Evolutionary conservation across 1,140 invertebrate species (phyloP), one percentile per base, ranked within the genome.

Genomic region (Halictus rubicundus): DNA sequence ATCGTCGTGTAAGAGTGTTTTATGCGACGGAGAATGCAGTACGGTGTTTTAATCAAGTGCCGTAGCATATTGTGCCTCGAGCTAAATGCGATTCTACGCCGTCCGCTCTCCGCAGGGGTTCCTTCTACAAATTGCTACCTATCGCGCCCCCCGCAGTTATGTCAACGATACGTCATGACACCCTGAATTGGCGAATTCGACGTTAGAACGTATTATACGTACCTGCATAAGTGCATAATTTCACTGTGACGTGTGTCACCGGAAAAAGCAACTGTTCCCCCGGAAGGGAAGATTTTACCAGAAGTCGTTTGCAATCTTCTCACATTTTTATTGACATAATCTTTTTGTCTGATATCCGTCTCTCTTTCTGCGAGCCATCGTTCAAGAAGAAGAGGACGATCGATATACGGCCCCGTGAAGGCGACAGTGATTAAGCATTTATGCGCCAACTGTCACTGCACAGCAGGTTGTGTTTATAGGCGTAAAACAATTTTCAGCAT

Each of bases 401-500:
- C n/a, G n/a, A n/a, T n/a, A n/a, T 19, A 37, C 42, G 32, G 21
- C 46, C 12, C 19, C 63, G 25, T 68, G 68, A 73, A 84, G 57
- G 78, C 82, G 75, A 65, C 63, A 80, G 87, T 89, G 86, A 88
- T 91, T 88, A 89, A 68, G 86, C 79, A 90, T 91, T 88, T 88
- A 91, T 81, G 88, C 78, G 81, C 91, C 91, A 92, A 91, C 91
- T 92, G 91, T 92, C 89, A 57, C 82, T 42, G 68, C 84, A 86
- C 89, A 90, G 89, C 89, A 89, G 90, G 88, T 91, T 87, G 80
- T 89, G 88, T 92, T 91, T 91, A 92, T 90, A 89, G 89, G 90
- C 91, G 90, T 92, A 91, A 92, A 92, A 92, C 91, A 92, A 92
- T 92, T 92, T 92, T 82, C 89, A 91, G 91, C 89, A 92, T 92